Conservation (phyloP, 2,888 invertebrate genomes). For the Caenorhabditis uteleia region DNA sequence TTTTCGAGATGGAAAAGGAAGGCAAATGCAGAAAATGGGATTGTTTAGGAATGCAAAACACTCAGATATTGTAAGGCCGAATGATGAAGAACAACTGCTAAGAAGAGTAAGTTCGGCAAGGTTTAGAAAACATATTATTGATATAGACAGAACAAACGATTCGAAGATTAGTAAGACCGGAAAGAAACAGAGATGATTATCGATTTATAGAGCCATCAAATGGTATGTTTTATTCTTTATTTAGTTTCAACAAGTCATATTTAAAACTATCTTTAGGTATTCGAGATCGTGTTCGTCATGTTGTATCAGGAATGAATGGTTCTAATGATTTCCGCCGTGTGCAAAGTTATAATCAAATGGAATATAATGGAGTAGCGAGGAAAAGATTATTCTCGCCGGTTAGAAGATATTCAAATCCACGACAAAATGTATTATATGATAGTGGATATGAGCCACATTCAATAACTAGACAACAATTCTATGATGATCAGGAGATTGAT, state of each 20-base stretch:
- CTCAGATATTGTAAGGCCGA: constrained; percentile 5
- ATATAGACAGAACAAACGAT: constrained; percentile 15
- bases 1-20: constrained; percentile 11
- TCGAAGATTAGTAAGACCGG: constrained; percentile 5
- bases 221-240: no score
- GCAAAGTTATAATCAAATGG: neutral
- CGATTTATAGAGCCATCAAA: constrained; percentile 1
- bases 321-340: constrained; percentile 4
- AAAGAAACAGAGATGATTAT: neutral
- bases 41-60: constrained; percentile 31
- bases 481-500: neutral
- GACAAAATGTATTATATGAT: constrained; percentile 3
- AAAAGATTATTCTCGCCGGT: neutral
- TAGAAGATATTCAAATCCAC: neutral
- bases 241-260: no score
- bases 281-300: constrained; percentile 11
- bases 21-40: constrained; percentile 13
- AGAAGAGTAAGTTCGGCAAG: neutral
- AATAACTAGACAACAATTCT: neutral
- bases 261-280: constrained; percentile 1
- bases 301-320: constrained; percentile 16
- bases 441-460: neutral
- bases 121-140: neutral
- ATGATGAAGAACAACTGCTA: constrained; percentile 13
- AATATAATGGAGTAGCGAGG: neutral